Conservation (phyloP, 2,113 vertebrate species). For the Malaclemys terrapin region DNA sequence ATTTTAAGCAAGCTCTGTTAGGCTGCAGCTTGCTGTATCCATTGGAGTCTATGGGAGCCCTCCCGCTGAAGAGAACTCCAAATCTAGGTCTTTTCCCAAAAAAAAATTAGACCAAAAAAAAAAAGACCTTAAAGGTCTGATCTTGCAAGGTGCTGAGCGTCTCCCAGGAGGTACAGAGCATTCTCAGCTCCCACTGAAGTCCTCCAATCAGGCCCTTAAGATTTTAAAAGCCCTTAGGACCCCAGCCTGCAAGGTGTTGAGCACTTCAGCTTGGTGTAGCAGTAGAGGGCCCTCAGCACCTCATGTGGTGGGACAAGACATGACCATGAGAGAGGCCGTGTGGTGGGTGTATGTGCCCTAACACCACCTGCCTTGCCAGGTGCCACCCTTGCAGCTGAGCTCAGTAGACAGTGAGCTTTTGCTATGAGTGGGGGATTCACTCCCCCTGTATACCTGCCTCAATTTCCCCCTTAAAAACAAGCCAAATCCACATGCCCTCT, state of each 20-base stretch:
- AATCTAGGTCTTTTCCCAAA: not conserved
- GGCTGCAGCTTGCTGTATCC: not conserved
- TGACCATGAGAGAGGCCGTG: no score
- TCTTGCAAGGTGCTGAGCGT: not conserved
- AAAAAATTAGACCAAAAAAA: not conserved
- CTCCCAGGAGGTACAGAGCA: not conserved
- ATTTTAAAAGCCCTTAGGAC: not conserved
- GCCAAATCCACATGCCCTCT: not conserved
- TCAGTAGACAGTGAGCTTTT: no score
- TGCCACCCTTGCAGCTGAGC: no score
- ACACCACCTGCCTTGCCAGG: no score
- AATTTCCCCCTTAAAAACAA: not conserved
- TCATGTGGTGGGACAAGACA: not conserved
- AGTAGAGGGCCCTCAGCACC: not conserved
- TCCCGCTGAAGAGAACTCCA: not conserved
- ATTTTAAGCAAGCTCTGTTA: not conserved
- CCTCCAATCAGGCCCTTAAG: not conserved
- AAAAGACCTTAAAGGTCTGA: not conserved
- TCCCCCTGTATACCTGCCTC: no score
- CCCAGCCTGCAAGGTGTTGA: not conserved
- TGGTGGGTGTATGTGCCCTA: no score
- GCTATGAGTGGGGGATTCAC: no score
- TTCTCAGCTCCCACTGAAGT: not conserved
- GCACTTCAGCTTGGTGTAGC: not conserved
- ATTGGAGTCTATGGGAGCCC: not conserved